Evolutionary conservation across 2,888 invertebrate genomes (phyloP), one percentile per base, ranked within the genome.

Genomic region (Theretra japonica): DNA sequence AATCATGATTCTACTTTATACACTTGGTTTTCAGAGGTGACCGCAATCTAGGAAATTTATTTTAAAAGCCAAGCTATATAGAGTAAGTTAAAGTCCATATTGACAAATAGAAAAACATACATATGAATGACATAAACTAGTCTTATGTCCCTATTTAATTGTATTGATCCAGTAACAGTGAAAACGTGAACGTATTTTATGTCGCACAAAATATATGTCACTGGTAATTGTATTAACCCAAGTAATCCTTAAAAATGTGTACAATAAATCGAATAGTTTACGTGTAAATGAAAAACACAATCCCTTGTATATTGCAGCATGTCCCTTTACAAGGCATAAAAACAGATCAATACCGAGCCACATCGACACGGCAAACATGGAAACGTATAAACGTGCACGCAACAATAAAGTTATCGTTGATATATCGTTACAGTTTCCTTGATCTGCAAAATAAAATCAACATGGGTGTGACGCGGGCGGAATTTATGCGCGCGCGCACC

Each of bases 351-450:
- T 71, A 65, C 53, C 17, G 33, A 53, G 53, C n/a, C 53, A 53
- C 53, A 53, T 53, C 53, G 53, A 6, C 17, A 23, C 85, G 84
- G 85, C 70, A 56, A 57, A 71, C 60, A 65, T 71, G 83, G 86
- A 80, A 80, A 23, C 81, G 81, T 87, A 90, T 91, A 92, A 91
- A 90, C 88, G 87, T 89, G 88, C 88, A 88, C 84, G 84, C 83
- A 88, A 90, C 88, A 89, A 90, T 88, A 88, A 88, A 90, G 89
- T 91, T 93, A 92, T 91, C 90, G 86, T 87, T 92, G 91, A 93
- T 91, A 91, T 93, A 93, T 92, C 91, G 92, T 91, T 90, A 91
- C 92, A 90, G 91, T 93, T 92, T 91, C 88, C 91, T 90, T 92
- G 93, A 94, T 94, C 92, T 87, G 91, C 89, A 88, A 89, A 91